phyloP scores from a whole-genome alignment of 2,888 invertebrate genomes.

The Capitulum mitella region DNA sequence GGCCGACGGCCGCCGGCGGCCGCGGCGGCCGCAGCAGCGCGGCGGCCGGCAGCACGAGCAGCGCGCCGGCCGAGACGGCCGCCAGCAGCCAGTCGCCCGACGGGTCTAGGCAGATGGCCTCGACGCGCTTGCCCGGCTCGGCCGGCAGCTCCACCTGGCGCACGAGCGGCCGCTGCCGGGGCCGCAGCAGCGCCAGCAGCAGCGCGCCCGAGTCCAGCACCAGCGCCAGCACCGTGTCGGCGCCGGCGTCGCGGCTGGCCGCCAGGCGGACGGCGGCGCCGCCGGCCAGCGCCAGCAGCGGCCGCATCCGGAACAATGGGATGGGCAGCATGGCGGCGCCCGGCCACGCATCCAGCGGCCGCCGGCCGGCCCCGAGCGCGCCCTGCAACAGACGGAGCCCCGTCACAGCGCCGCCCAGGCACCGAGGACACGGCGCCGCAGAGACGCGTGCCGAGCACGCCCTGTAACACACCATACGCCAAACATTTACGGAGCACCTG shows the following conservation, averaged over 20 bases:
- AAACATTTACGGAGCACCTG: no score
- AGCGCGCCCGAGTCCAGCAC: conserved; percentile 1
- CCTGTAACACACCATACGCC: no score
- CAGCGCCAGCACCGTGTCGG: background rate
- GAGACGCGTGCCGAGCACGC: no score
- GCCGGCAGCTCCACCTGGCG: background rate
- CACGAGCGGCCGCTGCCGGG: background rate
- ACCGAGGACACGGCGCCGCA: no score
- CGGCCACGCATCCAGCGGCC: no score
- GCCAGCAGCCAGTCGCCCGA: conserved; percentile 68
- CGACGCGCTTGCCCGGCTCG: conserved; percentile 38
- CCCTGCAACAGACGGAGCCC: no score
- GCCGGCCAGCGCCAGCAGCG: background rate
- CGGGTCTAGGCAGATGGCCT: conserved; percentile 67
- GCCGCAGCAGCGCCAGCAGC: conserved; percentile 13
- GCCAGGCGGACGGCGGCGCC: conserved; percentile 4
- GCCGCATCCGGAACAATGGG: conserved; percentile 12
- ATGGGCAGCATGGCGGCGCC: conserved; percentile 17
- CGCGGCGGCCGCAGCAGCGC: background rate
- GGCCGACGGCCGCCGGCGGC: background rate
- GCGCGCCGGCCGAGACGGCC: conserved; percentile 36
- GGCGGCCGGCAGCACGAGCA: background rate
- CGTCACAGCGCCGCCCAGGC: no score
- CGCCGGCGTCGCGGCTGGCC: background rate
- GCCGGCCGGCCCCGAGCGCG: no score